Percentiles rank a stretch among this genome's conserved stretches.
These are phyloP conservation scores for Chrysolina americana DNA, from an alignment of 2,888 invertebrate species.

Conservation along the genomic window DNA sequence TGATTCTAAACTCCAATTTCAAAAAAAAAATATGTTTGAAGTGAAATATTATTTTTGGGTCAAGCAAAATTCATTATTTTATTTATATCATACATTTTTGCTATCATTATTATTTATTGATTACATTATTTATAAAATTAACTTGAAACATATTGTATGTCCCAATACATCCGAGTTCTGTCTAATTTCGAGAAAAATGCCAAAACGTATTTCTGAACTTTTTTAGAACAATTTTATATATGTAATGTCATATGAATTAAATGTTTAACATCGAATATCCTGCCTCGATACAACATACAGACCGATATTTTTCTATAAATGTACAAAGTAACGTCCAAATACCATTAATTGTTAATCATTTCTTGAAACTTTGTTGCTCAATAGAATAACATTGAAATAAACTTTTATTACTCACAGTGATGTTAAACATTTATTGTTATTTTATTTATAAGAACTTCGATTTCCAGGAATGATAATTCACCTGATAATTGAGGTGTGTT, in stretches of 20 bases:
- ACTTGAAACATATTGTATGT: no score
- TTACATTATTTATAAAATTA: no score
- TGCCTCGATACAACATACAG: conserved; percentile 57
- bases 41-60: no score
- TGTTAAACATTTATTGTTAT: conserved; percentile 66
- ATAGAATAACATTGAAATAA: conserved; percentile 61
- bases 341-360: conserved; percentile 44
- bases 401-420: conserved; percentile 56
- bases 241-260: conserved; percentile 56
- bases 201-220: neutral
- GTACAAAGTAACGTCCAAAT: conserved; percentile 52
- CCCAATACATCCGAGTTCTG: no score
- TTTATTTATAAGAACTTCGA: conserved; percentile 25
- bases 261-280: conserved; percentile 67
- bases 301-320: conserved; percentile 64
- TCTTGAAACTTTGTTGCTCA: conserved; percentile 56
- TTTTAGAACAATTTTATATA: conserved; percentile 39
- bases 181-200: no score
- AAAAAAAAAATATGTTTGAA: no score
- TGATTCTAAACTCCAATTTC: no score
- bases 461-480: neutral
- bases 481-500: neutral
- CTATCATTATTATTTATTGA: no score
- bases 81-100: no score
- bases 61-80: no score